These are phyloP conservation scores for Gerris buenoi DNA, from an alignment of 1,140 invertebrate genomes.

Conservation along the genomic window DNA sequence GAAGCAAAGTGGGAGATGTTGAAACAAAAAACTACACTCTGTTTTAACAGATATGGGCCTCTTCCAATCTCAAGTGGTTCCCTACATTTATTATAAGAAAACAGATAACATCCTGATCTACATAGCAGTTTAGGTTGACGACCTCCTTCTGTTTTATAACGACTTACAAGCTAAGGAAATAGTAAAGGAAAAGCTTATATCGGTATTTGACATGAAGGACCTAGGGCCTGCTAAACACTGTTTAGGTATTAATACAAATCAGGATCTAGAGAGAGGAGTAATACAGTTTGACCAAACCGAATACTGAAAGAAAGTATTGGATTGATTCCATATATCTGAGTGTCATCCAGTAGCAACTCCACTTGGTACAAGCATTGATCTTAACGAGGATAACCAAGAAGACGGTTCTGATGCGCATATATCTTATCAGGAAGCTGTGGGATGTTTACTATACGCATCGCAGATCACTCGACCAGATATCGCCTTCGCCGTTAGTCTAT, in stretches of 20 bases:
- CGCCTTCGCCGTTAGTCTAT: conserved; percentile 17
- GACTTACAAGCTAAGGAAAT: not conserved
- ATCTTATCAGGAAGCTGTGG: conserved; percentile 27
- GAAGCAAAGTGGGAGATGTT: conserved; percentile 21
- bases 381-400: no score
- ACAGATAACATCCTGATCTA: not conserved
- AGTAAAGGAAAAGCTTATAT: conserved; percentile 9
- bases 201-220: conserved; percentile 15
- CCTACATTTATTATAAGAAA: conserved; percentile 8
- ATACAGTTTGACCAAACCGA: not conserved
- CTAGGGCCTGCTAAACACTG: conserved; percentile 12
- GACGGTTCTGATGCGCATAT: not conserved
- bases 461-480: conserved; percentile 30
- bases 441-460: conserved; percentile 27
- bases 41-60: conserved; percentile 11
- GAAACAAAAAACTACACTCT: conserved; percentile 18
- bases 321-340: not conserved
- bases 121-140: not conserved
- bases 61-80: conserved; percentile 10
- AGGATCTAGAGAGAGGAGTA: not conserved
- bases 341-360: not conserved
- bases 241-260: conserved; percentile 13
- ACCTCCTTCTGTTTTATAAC: not conserved
- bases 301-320: not conserved
- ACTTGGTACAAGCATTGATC: not conserved